A percentile compares a stretch with the other conserved stretches of the same genome.
Conservation (phyloP, 2,888 invertebrate genomes). For the Sicus ferrugineus region DNA sequence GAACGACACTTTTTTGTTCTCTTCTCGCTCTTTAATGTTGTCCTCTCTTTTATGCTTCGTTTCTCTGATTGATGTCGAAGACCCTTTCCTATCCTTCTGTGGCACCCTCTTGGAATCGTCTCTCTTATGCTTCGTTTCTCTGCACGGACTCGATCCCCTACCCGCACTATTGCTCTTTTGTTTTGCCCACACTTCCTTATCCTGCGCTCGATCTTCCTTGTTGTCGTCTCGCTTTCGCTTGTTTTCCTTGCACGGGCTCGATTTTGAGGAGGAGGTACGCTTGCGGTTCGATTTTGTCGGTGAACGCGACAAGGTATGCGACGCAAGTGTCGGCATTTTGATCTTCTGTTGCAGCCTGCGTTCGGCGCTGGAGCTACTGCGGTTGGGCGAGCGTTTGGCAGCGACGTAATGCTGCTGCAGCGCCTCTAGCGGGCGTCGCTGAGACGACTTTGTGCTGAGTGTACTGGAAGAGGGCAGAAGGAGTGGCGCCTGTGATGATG, state of each 20-base stretch:
- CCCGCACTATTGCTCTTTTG: too few relatives aligned
- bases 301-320: slow-evolving; percentile 46
- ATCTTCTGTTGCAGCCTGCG: slow-evolving; percentile 47
- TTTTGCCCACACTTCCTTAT: too few relatives aligned
- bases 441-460: slow-evolving; percentile 45
- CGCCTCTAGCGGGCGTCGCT: slow-evolving; percentile 42
- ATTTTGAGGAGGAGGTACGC: slow-evolving; percentile 61
- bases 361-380: slow-evolving; percentile 47
- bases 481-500: slow-evolving; percentile 44
- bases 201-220: too few relatives aligned
- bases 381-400: slow-evolving; percentile 40
- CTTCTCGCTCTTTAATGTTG: too few relatives aligned
- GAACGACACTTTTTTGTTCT: too few relatives aligned
- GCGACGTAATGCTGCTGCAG: slow-evolving; percentile 34
- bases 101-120: too few relatives aligned
- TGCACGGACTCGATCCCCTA: too few relatives aligned
- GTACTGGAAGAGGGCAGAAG: slow-evolving; percentile 47
- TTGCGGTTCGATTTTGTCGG: slow-evolving; percentile 57
- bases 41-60: too few relatives aligned
- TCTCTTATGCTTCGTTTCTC: too few relatives aligned
- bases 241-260: slow-evolving; percentile 64
- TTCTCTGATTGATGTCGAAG: slow-evolving; percentile 46
- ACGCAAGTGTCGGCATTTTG: slow-evolving; percentile 48
- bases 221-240: slow-evolving; percentile 62
- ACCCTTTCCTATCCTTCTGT: slow-evolving; percentile 19